A percentile compares a stretch with the other conserved stretches of the same genome.
Evolutionary conservation across 2,888 invertebrate species (phyloP).

Genomic region (Andrena hattorfiana): DNA sequence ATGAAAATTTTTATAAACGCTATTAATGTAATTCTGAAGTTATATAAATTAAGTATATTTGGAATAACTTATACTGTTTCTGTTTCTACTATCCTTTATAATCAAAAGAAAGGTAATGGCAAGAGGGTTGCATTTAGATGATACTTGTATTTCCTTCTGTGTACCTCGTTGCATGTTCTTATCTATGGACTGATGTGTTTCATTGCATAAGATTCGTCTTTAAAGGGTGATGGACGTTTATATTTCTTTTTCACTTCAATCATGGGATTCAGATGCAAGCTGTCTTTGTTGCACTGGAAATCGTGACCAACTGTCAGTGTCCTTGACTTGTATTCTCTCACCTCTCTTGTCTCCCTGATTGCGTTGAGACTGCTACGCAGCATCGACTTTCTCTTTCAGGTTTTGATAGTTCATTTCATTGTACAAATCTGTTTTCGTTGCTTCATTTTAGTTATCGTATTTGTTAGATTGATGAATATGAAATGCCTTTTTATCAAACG

Average conservation of each 20-base stretch:
- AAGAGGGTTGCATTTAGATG: too few species aligned
- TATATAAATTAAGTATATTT: too few species aligned
- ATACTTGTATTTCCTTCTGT: background rate
- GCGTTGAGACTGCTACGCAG: background rate
- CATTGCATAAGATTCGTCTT: conserved; percentile 9
- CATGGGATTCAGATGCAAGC: background rate
- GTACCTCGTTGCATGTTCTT: background rate
- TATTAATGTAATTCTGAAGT: too few species aligned
- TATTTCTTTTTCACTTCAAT: background rate
- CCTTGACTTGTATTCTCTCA: conserved; percentile 19
- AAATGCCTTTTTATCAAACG: too few species aligned
- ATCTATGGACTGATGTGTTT: background rate
- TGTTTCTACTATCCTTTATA: too few species aligned
- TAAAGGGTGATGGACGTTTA: background rate
- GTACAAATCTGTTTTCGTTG: background rate
- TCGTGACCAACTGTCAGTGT: conserved; percentile 8
- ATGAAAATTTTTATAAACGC: too few species aligned
- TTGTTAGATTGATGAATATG: too few species aligned
- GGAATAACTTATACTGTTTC: too few species aligned
- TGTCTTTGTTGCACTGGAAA: conserved; percentile 24
- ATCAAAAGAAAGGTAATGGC: too few species aligned
- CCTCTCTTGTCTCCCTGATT: background rate
- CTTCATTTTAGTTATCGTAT: background rate
- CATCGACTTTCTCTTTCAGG: background rate
- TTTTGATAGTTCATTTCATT: background rate